Percentiles rank a stretch among this genome's conserved stretches.
Evolutionary conservation across 1,140 invertebrate species (phyloP).

Genomic region (Odontomachus brunneus): DNA sequence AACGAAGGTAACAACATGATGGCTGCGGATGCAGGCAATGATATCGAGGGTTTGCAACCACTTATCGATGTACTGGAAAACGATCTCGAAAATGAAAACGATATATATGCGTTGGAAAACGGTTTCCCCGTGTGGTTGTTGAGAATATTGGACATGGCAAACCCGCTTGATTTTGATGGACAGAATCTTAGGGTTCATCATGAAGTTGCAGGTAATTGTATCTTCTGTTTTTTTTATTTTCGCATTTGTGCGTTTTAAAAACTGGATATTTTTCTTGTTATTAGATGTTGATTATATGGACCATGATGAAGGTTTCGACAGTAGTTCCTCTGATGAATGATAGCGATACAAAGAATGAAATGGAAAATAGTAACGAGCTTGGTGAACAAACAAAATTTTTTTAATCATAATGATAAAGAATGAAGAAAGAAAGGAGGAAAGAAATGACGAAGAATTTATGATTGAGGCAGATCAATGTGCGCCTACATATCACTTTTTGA

Average conservation of each 20-base stretch:
- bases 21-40: conserved; percentile 67
- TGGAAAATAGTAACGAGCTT: conserved; percentile 24
- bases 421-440: conserved; percentile 17
- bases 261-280: conserved; percentile 28
- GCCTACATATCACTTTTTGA: conserved; percentile 54
- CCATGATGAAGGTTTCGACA: conserved; percentile 74
- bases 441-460: conserved; percentile 12
- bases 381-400: not conserved
- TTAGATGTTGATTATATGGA: conserved; percentile 60
- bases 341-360: conserved; percentile 60
- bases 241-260: not conserved
- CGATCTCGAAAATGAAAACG: conserved; percentile 81
- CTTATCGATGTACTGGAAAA: conserved; percentile 76
- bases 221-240: not conserved
- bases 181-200: conserved; percentile 28
- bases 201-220: conserved; percentile 43
- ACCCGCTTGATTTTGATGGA: conserved; percentile 62
- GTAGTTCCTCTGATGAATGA: conserved; percentile 67
- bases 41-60: conserved; percentile 75
- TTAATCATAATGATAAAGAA: conserved; percentile 13
- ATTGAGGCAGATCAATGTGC: conserved; percentile 37
- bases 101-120: conserved; percentile 80
- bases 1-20: conserved; percentile 86
- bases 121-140: conserved; percentile 77
- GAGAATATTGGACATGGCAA: conserved; percentile 76